Evolutionary conservation across 2,797 vertebrate genomes (phyloP).

Genomic region (Siniperca scherzeri): DNA sequence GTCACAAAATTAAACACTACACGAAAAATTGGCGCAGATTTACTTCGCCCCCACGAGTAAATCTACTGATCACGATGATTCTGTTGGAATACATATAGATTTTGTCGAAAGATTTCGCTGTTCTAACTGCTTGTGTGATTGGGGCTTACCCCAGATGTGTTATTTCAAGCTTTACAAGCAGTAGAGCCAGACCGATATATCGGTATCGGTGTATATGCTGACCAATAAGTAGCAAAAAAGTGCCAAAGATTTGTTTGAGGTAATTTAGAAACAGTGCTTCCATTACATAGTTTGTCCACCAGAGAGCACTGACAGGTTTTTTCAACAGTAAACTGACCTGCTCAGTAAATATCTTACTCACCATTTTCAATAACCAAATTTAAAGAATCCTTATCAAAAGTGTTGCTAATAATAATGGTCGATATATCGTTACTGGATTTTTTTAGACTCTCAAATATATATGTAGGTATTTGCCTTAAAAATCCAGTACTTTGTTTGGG

Average conservation of each 20-base stretch:
- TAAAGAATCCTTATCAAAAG: neutral
- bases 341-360: neutral
- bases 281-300: neutral
- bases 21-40: neutral
- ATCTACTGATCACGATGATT: neutral
- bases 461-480: constrained; percentile 5
- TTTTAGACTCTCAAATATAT: neutral
- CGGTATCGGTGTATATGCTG: neutral
- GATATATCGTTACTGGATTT: constrained; percentile 5
- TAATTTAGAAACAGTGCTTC: neutral
- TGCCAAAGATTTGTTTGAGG: neutral
- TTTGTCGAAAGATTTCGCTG: neutral
- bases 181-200: neutral
- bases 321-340: neutral
- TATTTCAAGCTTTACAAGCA: neutral
- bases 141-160: neutral
- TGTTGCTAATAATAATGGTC: neutral
- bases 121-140: neutral
- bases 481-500: neutral
- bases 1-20: too few relatives aligned
- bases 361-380: too few relatives aligned
- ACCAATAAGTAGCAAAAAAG: neutral
- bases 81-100: neutral
- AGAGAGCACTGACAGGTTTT: too few relatives aligned
- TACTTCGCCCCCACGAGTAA: neutral